Evolutionary conservation across 2,797 vertebrate genomes (phyloP).

Genomic region (Malacoctenus gilli): DNA sequence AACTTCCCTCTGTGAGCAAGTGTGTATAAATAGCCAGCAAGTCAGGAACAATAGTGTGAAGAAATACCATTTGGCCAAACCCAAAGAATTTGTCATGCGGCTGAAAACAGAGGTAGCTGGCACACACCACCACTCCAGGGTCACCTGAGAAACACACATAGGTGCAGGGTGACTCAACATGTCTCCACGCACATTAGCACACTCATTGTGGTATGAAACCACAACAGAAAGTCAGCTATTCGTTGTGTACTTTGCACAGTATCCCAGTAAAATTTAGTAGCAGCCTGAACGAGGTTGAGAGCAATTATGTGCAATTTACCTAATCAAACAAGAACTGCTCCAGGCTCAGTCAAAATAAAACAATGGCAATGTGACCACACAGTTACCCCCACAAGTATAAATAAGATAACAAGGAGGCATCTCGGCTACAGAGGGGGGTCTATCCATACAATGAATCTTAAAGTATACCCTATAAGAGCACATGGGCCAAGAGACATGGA

Average conservation of each 20-base stretch:
- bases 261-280: neutral
- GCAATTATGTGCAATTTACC: neutral
- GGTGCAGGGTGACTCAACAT: conserved; percentile 4
- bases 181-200: neutral
- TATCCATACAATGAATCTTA: conserved; percentile 20
- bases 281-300: too few relatives aligned
- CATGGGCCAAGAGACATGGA: conserved; percentile 57
- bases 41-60: neutral
- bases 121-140: conserved; percentile 81
- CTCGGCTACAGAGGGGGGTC: conserved; percentile 23
- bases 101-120: conserved; percentile 81
- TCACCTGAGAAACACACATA: conserved; percentile 49
- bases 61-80: conserved; percentile 84
- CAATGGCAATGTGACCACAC: conserved; percentile 5
- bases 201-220: neutral
- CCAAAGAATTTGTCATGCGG: conserved; percentile 80
- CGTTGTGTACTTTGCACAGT: neutral
- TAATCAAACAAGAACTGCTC: neutral
- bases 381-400: conserved; percentile 31
- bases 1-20: conserved; percentile 12
- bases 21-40: neutral
- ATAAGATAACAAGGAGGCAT: conserved; percentile 33
- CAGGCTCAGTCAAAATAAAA: neutral
- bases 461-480: conserved; percentile 36
- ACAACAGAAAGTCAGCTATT: too few relatives aligned